Conservation (phyloP, 1,140 invertebrate species). For the Subanguina moxae region DNA sequence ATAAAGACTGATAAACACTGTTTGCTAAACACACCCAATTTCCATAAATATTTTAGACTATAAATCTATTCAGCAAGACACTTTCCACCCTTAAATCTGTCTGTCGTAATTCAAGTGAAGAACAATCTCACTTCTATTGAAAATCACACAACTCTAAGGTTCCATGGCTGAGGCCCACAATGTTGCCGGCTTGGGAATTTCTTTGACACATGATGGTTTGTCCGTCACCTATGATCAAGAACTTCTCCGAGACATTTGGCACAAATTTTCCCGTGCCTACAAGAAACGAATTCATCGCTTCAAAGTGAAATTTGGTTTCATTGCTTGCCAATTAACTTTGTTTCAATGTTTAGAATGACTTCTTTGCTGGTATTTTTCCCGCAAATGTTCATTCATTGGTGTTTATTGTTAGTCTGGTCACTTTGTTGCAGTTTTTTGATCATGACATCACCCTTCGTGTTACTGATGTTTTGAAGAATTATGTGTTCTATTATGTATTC, state of each 20-base stretch:
- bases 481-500: slow-evolving; percentile 53
- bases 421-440: slow-evolving; percentile 72
- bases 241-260: slow-evolving; percentile 66
- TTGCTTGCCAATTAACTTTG: background rate
- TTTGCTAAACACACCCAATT: too few species aligned
- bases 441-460: slow-evolving; percentile 67
- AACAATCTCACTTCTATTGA: too few species aligned
- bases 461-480: slow-evolving; percentile 56
- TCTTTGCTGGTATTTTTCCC: slow-evolving; percentile 89
- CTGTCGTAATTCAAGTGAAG: too few species aligned
- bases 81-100: too few species aligned
- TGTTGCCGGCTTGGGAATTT: slow-evolving; percentile 86
- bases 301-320: slow-evolving; percentile 65
- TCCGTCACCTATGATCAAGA: slow-evolving; percentile 93
- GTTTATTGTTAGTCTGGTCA: slow-evolving; percentile 73
- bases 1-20: too few species aligned
- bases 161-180: slow-evolving; percentile 31
- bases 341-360: slow-evolving; percentile 84
- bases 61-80: too few species aligned
- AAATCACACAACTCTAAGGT: too few species aligned
- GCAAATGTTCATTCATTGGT: slow-evolving; percentile 81
- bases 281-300: slow-evolving; percentile 82
- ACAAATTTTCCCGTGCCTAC: slow-evolving; percentile 85
- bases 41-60: too few species aligned
- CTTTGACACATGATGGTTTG: slow-evolving; percentile 93